phyloP scores from a whole-genome alignment of 2,113 vertebrate genomes.

The Scalopus aquaticus region DNA sequence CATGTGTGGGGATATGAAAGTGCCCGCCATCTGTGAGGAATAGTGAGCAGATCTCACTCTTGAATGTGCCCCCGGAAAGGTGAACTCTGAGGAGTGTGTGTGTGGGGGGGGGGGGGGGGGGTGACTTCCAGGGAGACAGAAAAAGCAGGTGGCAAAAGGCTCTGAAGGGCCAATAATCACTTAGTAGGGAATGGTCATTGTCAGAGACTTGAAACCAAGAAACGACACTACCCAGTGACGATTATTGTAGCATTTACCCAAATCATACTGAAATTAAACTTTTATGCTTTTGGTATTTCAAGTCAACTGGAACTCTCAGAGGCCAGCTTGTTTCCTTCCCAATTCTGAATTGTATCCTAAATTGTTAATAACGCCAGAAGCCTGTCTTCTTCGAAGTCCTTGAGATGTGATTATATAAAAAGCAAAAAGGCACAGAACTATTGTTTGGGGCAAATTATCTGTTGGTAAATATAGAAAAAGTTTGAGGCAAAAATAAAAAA shows the following conservation, averaged over 20 bases:
- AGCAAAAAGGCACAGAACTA: not conserved
- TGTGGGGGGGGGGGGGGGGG: too few relatives aligned
- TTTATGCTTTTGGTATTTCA: constrained; percentile 2
- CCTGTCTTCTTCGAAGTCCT: not conserved
- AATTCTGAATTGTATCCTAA: not conserved
- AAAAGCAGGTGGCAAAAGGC: not conserved
- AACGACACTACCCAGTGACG: not conserved
- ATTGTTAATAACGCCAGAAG: not conserved
- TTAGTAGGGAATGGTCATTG: not conserved
- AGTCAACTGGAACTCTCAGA: not conserved
- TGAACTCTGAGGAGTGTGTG: not conserved
- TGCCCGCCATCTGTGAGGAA: fast-evolving
- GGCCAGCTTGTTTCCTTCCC: not conserved
- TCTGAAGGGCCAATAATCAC: not conserved
- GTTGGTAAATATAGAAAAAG: not conserved
- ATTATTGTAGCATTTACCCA: not conserved
- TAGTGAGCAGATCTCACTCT: not conserved
- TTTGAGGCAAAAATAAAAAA: not conserved
- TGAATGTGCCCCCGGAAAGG: not conserved
- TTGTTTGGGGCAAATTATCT: constrained; percentile 7
- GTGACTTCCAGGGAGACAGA: not conserved
- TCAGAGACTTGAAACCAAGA: not conserved
- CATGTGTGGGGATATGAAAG: fast-evolving
- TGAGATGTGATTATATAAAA: not conserved
- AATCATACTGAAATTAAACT: not conserved